A percentile compares a stretch with the other conserved stretches of the same genome.
Conservation (phyloP, 2,888 invertebrate species). For the Tryphoninae sp. region DNA sequence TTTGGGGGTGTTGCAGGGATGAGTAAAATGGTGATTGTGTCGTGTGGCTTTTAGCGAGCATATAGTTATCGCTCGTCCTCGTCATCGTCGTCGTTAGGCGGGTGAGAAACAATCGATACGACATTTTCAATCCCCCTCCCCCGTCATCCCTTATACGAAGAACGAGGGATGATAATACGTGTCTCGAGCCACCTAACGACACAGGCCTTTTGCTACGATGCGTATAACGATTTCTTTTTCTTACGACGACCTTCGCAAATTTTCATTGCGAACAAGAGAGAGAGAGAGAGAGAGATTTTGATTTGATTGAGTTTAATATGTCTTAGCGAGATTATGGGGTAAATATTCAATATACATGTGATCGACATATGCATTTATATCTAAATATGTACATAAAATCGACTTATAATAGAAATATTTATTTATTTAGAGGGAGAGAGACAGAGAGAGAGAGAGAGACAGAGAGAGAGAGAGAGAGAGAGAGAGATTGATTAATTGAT, state of each 20-base stretch:
- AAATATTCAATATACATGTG: too few relatives aligned
- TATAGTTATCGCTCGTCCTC: constrained; percentile 52
- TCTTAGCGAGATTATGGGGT: too few relatives aligned
- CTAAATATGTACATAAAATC: too few relatives aligned
- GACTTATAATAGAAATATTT: too few relatives aligned
- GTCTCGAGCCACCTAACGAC: constrained; percentile 36
- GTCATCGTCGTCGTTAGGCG: constrained; percentile 14
- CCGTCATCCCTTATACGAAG: too few relatives aligned
- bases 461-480: too few relatives aligned
- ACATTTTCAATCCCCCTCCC: constrained; percentile 51
- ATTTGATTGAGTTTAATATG: too few relatives aligned
- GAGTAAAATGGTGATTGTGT: constrained; percentile 30
- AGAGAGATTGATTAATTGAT: too few relatives aligned
- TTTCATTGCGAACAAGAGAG: neutral
- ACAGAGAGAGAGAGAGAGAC: too few relatives aligned
- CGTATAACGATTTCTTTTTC: constrained; percentile 10
- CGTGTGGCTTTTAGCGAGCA: constrained; percentile 55
- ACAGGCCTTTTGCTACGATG: neutral
- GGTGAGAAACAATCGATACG: constrained; percentile 55
- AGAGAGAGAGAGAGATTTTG: too few relatives aligned
- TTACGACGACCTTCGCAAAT: constrained; percentile 1
- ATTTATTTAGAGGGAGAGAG: too few relatives aligned
- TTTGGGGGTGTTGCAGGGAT: neutral
- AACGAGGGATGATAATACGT: constrained; percentile 46
- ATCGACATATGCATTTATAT: too few relatives aligned